phyloP scores from a whole-genome alignment of 2,113 vertebrate species.

The Xyliphius kryptos region DNA sequence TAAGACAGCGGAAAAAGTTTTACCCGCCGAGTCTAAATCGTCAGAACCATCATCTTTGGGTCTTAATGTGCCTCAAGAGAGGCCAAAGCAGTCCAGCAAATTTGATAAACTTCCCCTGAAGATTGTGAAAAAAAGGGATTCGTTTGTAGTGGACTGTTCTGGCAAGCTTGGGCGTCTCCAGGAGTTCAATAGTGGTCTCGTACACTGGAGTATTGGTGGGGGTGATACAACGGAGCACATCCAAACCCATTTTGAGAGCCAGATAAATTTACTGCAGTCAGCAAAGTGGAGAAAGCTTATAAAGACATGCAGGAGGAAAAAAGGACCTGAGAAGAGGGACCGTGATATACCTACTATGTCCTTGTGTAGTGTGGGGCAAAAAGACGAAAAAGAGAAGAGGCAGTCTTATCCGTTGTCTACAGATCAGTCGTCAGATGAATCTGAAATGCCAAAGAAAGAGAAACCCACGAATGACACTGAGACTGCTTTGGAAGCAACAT shows the following conservation, averaged over 20 bases:
- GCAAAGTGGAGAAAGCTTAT: slow-evolving; percentile 59
- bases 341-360: slow-evolving; percentile 39
- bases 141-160: slow-evolving; percentile 79
- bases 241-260: slow-evolving; percentile 95
- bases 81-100: slow-evolving; percentile 82
- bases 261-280: slow-evolving; percentile 66
- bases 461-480: slow-evolving; percentile 16
- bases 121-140: slow-evolving; percentile 86
- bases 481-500: slow-evolving; percentile 25
- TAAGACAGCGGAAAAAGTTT: slow-evolving; percentile 29
- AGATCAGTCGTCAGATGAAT: slow-evolving; percentile 33
- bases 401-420: slow-evolving; percentile 40
- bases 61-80: slow-evolving; percentile 59
- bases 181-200: slow-evolving; percentile 91
- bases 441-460: slow-evolving; percentile 39
- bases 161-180: slow-evolving; percentile 81
- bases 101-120: slow-evolving; percentile 95
- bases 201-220: slow-evolving; percentile 95
- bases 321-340: slow-evolving; percentile 54
- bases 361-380: slow-evolving; percentile 26
- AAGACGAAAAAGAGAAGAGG: slow-evolving; percentile 49
- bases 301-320: slow-evolving; percentile 57
- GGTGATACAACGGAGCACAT: slow-evolving; percentile 97
- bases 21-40: slow-evolving; percentile 39
- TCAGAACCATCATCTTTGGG: slow-evolving; percentile 29